Evolutionary conservation across 2,888 invertebrate species (phyloP).

Genomic region (Erebia aethiops): DNA sequence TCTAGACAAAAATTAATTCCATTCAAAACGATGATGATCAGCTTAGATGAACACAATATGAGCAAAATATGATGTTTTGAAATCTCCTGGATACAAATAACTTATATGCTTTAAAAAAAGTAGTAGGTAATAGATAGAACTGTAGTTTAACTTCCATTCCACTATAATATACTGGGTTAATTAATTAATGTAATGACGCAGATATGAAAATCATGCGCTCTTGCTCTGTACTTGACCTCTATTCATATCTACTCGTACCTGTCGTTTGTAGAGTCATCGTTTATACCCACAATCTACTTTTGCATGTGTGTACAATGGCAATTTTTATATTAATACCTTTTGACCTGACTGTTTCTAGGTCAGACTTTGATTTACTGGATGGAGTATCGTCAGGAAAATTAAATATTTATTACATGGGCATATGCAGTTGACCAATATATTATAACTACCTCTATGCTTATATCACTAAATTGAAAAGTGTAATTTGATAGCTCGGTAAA

Average conservation of each 20-base stretch:
- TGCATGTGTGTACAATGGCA: neutral
- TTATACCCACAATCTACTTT: neutral
- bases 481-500: too few species aligned
- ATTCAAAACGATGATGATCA: too few species aligned
- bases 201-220: neutral
- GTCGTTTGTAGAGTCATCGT: neutral
- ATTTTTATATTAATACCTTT: neutral
- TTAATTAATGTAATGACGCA: constrained; percentile 7
- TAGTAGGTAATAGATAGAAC: neutral
- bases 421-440: neutral
- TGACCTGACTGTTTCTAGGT: neutral
- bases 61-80: too few species aligned
- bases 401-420: neutral
- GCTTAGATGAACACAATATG: too few species aligned
- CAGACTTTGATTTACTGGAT: neutral
- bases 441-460: too few species aligned
- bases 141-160: neutral
- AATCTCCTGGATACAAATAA: neutral
- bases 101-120: neutral
- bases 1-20: too few species aligned
- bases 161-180: neutral
- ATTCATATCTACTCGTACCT: neutral
- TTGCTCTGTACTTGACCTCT: constrained; percentile 3
- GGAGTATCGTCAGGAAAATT: neutral
- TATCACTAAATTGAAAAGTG: too few species aligned